Percentiles rank a stretch among this genome's conserved stretches.
phyloP scores from a whole-genome alignment of 1,140 invertebrate species.

The Stegodyphus mimosarum region DNA sequence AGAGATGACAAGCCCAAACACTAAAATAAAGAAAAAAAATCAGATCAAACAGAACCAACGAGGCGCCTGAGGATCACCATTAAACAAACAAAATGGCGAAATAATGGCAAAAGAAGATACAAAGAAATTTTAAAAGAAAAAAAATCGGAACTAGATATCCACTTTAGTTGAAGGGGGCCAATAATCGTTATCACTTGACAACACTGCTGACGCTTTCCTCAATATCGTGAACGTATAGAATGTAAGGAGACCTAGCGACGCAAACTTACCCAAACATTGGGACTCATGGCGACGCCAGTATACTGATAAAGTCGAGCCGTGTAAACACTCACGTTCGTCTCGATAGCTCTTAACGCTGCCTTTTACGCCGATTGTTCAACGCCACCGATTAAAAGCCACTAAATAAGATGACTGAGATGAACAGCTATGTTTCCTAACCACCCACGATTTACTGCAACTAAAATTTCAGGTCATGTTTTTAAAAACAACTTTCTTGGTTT shows the following conservation, averaged over 20 bases:
- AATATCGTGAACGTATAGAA: neutral
- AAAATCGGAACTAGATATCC: neutral
- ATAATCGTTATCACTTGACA: constrained; percentile 58
- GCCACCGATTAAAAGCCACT: constrained; percentile 44
- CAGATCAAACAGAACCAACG: neutral
- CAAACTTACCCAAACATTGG: constrained; percentile 13
- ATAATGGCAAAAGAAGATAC: too few relatives aligned
- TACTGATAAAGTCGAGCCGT: constrained; percentile 20
- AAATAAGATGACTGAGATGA: constrained; percentile 12
- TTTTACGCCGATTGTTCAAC: constrained; percentile 12
- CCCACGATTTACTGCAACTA: too few relatives aligned
- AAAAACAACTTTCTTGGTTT: too few relatives aligned
- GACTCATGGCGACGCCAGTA: constrained; percentile 12
- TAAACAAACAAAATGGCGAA: constrained; percentile 41
- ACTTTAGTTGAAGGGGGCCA: neutral
- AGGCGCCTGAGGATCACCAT: constrained; percentile 12
- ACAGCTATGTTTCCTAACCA: too few relatives aligned
- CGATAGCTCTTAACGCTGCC: neutral
- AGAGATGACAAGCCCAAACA: too few relatives aligned
- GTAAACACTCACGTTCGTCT: constrained; percentile 37
- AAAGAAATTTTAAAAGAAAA: neutral
- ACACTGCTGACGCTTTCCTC: constrained; percentile 48
- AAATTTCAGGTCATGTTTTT: too few relatives aligned
- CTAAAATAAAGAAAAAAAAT: too few relatives aligned
- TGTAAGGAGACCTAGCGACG: too few relatives aligned